Conservation (phyloP, 2,888 invertebrate genomes). For the Sympetrum striolatum region DNA sequence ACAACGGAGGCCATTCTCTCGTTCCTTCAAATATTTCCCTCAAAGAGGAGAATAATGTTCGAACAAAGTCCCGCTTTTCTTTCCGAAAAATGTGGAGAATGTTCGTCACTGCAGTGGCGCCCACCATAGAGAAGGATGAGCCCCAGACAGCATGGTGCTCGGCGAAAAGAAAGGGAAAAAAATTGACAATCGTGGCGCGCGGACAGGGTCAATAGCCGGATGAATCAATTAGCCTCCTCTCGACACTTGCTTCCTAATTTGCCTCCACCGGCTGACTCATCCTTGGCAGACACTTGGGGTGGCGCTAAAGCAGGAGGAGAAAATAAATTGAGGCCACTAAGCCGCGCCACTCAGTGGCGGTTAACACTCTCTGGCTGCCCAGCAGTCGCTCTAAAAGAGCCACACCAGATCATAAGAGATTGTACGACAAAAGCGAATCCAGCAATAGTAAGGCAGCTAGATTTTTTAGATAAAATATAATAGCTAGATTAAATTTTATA, state of each 20-base stretch:
- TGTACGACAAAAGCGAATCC: too few relatives aligned
- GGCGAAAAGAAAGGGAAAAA: neutral
- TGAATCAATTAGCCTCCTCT: constrained; percentile 18
- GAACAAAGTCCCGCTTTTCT: neutral
- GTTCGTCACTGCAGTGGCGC: neutral
- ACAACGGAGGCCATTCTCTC: too few relatives aligned
- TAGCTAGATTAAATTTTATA: too few relatives aligned
- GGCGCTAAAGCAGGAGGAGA: neutral
- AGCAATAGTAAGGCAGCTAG: too few relatives aligned
- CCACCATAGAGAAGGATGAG: neutral
- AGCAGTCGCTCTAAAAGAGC: too few relatives aligned
- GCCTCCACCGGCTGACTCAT: constrained; percentile 1
- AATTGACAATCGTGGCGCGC: neutral
- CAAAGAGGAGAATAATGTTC: too few relatives aligned
- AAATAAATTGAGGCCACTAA: too few relatives aligned
- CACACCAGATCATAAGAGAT: too few relatives aligned
- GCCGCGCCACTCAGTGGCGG: too few relatives aligned
- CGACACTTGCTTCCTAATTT: neutral
- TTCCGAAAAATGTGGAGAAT: neutral
- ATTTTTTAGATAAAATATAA: too few relatives aligned
- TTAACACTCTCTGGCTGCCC: too few relatives aligned
- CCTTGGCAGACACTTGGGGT: neutral
- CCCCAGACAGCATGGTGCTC: constrained; percentile 22
- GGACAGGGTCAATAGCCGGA: constrained; percentile 12
- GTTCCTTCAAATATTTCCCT: too few relatives aligned